Percentiles rank a stretch among this genome's conserved stretches.
Conservation (phyloP, 2,888 invertebrate species). For the Aradus depressus region DNA sequence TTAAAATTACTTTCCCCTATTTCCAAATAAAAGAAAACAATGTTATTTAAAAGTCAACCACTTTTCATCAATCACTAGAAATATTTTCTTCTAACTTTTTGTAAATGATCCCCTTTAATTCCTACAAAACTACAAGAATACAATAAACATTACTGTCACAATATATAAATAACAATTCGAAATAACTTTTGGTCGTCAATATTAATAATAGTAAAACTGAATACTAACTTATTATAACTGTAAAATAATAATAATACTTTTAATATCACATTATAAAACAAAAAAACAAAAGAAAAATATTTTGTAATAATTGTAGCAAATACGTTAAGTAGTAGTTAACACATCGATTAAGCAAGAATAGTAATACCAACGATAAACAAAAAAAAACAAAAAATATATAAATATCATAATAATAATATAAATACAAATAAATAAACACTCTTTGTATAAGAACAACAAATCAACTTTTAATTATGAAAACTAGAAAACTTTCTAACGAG, state of each 20-base stretch:
- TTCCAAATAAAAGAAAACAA: no score
- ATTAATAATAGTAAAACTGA: conserved; percentile 13
- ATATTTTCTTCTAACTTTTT: neutral
- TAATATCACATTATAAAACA: conserved; percentile 13
- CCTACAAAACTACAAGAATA: conserved; percentile 20
- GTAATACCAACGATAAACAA: conserved; percentile 12
- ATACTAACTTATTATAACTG: no score
- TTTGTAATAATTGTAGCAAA: conserved; percentile 7
- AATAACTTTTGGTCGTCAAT: conserved; percentile 16
- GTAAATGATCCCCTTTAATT: conserved; percentile 7
- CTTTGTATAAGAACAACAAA: no score
- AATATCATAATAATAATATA: no score
- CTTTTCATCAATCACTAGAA: conserved; percentile 6
- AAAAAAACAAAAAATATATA: conserved; percentile 12
- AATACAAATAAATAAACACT: no score
- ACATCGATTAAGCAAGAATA: no score
- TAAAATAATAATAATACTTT: conserved; percentile 16
- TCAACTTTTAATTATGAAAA: no score
- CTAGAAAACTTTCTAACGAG: no score
- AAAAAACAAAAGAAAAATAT: conserved; percentile 11
- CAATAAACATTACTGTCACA: no score
- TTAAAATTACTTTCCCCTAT: no score
- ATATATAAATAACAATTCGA: conserved; percentile 15
- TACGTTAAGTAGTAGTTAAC: conserved; percentile 15
- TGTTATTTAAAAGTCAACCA: conserved; percentile 11